Evolutionary conservation across 2,888 invertebrate species (phyloP).

Genomic region (Lamellibrachia columna): DNA sequence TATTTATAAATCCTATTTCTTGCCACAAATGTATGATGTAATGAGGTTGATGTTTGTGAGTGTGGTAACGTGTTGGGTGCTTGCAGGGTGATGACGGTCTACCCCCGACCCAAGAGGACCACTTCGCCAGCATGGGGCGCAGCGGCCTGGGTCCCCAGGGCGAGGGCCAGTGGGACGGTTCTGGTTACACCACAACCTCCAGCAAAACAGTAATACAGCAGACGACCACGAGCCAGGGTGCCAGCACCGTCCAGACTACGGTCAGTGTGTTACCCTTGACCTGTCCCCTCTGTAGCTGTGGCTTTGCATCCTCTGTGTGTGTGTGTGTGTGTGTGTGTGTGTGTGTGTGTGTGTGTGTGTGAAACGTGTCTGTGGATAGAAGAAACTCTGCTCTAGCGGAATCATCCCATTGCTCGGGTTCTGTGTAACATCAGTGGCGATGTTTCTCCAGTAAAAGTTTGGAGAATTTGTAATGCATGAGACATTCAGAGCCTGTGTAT

Average conservation of each 20-base stretch:
- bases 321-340: background rate
- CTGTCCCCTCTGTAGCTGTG: background rate
- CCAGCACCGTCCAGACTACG: slow-evolving; percentile 25
- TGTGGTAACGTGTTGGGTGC: background rate
- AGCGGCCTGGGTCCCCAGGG: background rate
- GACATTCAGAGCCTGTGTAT: background rate
- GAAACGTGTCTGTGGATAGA: background rate
- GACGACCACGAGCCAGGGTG: slow-evolving; percentile 28
- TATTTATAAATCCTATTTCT: background rate
- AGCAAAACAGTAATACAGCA: slow-evolving; percentile 25
- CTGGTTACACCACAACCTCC: slow-evolving; percentile 28
- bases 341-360: background rate
- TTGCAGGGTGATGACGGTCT: background rate
- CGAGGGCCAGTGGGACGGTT: slow-evolving; percentile 28
- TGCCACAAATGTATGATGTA: background rate
- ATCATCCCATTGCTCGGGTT: slow-evolving; percentile 2
- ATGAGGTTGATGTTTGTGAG: background rate
- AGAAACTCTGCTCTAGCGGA: background rate
- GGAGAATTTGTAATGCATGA: no score
- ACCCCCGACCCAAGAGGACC: slow-evolving; percentile 21
- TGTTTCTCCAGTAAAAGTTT: no score
- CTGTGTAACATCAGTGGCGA: background rate
- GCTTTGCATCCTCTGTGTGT: background rate
- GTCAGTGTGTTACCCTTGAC: background rate
- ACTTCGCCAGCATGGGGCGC: background rate